A percentile compares a stretch with the other conserved stretches of the same genome.
Evolutionary conservation across 1,140 invertebrate species (phyloP).

Genomic region (Charaxes varanes): DNA sequence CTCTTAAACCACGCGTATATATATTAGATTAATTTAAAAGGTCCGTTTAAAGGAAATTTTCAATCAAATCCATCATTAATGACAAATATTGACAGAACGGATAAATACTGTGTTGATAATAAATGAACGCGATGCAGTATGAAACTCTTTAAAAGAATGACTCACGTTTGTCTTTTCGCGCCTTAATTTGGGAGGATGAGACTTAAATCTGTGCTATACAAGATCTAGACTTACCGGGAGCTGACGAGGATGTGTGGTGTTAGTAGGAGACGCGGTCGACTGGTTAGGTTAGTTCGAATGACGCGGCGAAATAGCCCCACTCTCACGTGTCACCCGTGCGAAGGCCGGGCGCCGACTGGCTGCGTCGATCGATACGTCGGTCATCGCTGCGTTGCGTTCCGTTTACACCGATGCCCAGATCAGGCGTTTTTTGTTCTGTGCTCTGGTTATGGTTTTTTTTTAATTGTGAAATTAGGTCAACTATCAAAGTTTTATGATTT

Average conservation of each 20-base stretch:
- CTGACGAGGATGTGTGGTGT: constrained; percentile 18
- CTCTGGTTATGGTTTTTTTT: constrained; percentile 26
- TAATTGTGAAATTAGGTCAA: constrained; percentile 13
- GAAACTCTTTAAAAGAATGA: constrained; percentile 13
- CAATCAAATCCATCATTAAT: constrained; percentile 7
- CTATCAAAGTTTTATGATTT: constrained; percentile 4
- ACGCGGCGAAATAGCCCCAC: constrained; percentile 17
- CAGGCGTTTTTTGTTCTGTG: constrained; percentile 22
- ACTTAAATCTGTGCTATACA: neutral
- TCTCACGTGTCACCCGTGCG: constrained; percentile 37
- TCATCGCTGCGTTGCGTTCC: constrained; percentile 58
- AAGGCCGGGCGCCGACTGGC: constrained; percentile 54
- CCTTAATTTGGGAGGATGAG: neutral
- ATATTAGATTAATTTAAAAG: neutral
- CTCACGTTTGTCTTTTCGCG: constrained; percentile 6
- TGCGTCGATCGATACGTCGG: constrained; percentile 59
- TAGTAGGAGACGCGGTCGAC: constrained; percentile 24
- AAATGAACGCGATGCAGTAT: constrained; percentile 15
- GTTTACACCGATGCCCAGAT: constrained; percentile 41
- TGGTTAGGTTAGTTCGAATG: constrained; percentile 32
- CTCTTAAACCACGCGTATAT: neutral
- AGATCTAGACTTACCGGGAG: constrained; percentile 26
- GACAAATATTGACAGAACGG: constrained; percentile 23
- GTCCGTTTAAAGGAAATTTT: neutral
- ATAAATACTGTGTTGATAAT: constrained; percentile 23